phyloP scores from a whole-genome alignment of 2,113 vertebrate species.

The Erythrocercus mccallii region DNA sequence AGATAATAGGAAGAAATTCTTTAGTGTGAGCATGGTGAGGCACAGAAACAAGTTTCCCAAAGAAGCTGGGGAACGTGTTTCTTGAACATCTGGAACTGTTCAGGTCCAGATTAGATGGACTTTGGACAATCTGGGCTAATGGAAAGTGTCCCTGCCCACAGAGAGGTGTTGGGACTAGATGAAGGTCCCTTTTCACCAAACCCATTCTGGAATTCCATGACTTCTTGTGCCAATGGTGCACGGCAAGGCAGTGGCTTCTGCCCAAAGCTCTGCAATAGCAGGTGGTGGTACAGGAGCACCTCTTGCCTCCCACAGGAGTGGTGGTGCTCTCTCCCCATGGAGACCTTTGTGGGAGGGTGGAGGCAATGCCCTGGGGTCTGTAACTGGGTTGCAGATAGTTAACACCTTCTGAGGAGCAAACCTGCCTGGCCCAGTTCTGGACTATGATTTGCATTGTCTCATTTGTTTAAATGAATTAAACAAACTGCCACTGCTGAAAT shows the following conservation, averaged over 20 bases:
- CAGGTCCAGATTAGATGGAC: background rate
- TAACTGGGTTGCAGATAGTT: background rate
- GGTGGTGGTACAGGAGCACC: no score
- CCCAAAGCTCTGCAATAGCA: rapidly evolving
- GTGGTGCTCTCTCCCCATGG: background rate
- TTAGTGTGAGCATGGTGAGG: background rate
- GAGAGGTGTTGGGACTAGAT: no score
- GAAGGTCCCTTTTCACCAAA: background rate
- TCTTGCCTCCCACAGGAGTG: rapidly evolving
- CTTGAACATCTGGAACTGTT: background rate
- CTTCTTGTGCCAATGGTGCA: rapidly evolving
- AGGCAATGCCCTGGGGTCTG: background rate
- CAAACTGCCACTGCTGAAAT: background rate
- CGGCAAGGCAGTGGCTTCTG: background rate
- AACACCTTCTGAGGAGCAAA: background rate
- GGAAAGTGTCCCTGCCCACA: background rate
- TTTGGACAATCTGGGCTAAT: background rate
- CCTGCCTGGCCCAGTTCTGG: background rate
- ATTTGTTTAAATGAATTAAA: background rate
- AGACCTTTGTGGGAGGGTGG: background rate
- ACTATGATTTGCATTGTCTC: background rate
- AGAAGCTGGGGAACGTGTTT: background rate
- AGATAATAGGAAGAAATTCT: background rate
- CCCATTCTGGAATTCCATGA: no score
- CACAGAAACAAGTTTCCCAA: background rate